These are phyloP conservation scores for Microtus montanus DNA, from an alignment of 2,113 vertebrate species.

Conservation along the genomic window DNA sequence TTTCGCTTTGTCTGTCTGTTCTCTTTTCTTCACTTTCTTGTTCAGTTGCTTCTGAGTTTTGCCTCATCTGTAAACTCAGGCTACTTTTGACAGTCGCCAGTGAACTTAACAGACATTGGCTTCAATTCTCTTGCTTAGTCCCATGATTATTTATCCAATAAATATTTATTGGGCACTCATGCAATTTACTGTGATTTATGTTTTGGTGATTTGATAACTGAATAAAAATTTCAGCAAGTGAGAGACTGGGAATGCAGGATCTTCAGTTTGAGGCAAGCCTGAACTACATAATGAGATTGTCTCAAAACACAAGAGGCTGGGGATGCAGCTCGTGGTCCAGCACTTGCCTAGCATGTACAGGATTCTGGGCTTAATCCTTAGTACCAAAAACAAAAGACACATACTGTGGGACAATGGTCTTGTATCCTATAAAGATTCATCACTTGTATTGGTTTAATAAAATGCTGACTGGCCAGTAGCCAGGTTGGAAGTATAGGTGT, in stretches of 20 bases:
- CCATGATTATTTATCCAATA: not conserved
- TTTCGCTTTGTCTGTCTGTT: not conserved
- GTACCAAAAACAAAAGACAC: not conserved
- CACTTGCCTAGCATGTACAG: not conserved
- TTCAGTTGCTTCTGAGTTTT: not conserved
- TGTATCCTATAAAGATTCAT: no score
- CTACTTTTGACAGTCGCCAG: not conserved
- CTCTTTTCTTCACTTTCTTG: not conserved
- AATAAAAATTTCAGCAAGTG: not conserved
- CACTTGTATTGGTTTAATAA: no score
- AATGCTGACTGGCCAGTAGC: no score
- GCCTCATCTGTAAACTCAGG: not conserved
- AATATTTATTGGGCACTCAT: not conserved
- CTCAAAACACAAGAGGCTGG: not conserved
- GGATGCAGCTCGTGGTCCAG: not conserved
- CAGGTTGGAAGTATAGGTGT: no score
- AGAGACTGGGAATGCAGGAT: not conserved
- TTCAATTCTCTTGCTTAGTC: not conserved
- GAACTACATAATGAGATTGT: not conserved
- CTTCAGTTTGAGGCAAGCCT: not conserved
- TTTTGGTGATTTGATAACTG: conserved; percentile 21
- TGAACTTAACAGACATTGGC: not conserved
- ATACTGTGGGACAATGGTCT: no score
- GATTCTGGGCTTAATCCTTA: not conserved
- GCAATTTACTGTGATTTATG: not conserved